Percentiles rank a stretch among this genome's conserved stretches.
Conservation (phyloP, 2,888 invertebrate genomes). For the Psylliodes chrysocephalus region DNA sequence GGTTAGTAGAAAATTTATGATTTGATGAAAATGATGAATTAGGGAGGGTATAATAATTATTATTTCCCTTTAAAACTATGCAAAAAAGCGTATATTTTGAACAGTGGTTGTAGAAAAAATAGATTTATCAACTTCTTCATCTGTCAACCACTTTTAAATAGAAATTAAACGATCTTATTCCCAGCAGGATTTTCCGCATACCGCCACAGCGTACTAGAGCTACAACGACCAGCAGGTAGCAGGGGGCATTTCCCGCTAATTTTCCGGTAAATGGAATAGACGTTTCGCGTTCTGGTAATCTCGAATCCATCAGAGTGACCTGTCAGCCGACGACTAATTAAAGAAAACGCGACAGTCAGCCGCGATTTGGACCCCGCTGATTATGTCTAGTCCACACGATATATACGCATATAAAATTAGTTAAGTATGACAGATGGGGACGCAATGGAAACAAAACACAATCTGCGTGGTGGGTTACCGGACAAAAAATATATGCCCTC, state of each 20-base stretch:
- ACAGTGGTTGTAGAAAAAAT: no score
- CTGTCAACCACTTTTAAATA: no score
- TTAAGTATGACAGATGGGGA: conserved; percentile 58
- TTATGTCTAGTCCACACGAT: conserved; percentile 54
- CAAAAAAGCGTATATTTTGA: no score
- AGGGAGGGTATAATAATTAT: no score
- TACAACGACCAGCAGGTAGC: no score
- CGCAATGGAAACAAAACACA: conserved; percentile 57
- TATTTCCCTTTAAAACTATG: no score
- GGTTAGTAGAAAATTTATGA: no score
- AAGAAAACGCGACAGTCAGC: conserved; percentile 55
- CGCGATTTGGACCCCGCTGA: conserved; percentile 53
- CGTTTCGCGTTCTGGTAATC: conserved; percentile 52
- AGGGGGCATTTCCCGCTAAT: conserved; percentile 14
- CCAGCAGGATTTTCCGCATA: background rate
- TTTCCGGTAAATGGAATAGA: conserved; percentile 27
- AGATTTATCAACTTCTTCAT: no score
- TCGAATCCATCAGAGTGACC: conserved; percentile 51
- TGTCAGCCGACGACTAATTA: conserved; percentile 57
- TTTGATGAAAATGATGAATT: no score
- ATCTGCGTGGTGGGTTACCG: conserved; percentile 61
- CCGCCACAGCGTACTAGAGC: background rate
- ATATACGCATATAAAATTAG: conserved; percentile 56
- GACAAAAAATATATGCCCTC: no score
- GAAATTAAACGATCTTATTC: no score